Base-by-base conservation (phyloP, 1,140 invertebrate genomes). In the Idris sp. region DNA sequence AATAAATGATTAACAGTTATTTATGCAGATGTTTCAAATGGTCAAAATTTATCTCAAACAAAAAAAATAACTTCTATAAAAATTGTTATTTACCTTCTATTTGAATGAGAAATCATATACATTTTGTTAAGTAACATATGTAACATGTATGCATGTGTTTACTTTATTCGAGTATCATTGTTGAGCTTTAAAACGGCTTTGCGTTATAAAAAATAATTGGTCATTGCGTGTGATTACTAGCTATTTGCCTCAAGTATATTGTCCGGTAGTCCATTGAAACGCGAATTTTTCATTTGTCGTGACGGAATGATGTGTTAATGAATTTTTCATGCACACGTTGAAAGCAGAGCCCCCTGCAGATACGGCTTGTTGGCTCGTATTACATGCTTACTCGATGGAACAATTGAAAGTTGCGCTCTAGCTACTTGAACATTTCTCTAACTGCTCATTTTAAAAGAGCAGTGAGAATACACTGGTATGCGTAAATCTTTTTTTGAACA, bases 341-440 rank as follows among this genome's bases (percentile, higher is more conserved):
- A 78, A 80, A 78, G 72, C 65, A 73, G 44, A 54, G 46, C 64
- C 76, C 79, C 76, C 72, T 68, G 65, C 62, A 81, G 82, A 84
- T 76, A 86, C 83, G 84, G 81, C 76, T 78, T 78, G 84, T 86
- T 86, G 84, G 54, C 40, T 85, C 83, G 72, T 81, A 86, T 86
- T 86, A 86, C 85, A 85, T 76, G 84, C 85, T 86, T 73, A 76
- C 79, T 75, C 80, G 76, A 85, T 77, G 82, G 83, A 86, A 85
- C 83, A 82, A 81, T 80, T 73, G 80, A 75, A 76, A 83, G 74
- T 67, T 41, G 65, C 72, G 64, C 73, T n/a, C n/a, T 73, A 61
- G 61, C 61, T 54, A 44, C 54, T 68, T 25, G 44, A 44, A 74
- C 65, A 59, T 65, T 74, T 71, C 51, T 18, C 68, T 64, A 73